Base-by-base conservation (phyloP, 2,113 vertebrate species). In the Prietella phreatophila region DNA sequence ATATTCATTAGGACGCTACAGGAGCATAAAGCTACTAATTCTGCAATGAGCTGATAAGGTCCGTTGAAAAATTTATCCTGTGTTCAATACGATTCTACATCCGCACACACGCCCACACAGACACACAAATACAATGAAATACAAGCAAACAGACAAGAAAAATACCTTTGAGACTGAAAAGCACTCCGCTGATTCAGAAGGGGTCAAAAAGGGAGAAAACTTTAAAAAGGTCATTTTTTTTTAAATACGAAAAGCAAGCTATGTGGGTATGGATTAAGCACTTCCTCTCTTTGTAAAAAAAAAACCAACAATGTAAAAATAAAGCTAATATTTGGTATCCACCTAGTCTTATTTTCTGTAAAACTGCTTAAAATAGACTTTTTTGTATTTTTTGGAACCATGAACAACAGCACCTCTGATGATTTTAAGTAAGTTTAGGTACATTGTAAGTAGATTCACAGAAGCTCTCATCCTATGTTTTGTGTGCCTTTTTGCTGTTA, bases 1-100 rank as follows among this genome's bases (percentile, higher is more conserved):
- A 83, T 83, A 85, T 86, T 89, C 78, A 75, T 82, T 79, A 85
- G 82, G 50, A 82, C 36, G 17, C 85, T 86, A 75, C 81, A 73
- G 47, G 75, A 14, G 78, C 39, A 56, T 73, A 71, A 63, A 55
- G 39, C 39, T 63, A 33, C 81, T 84, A 82, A 90, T 85, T 83
- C 86, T 85, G 87, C 86, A 50, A 85, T 60, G 88, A 85, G 87
- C 61, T 30, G 55, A 39, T 20, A 58, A 65, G 71, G 63, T 82
- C 67, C 10, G 36, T 36, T 86, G 50, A 88, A n/a, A 20, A 63
- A 17, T 42, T 58, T 33, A 78, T 27, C 19, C 20, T 30, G 20
- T 53, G 83, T 33, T 81, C 13, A 36, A 88, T 67, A 85, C 17
- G 19, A 56, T 65, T 67, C 50, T 56, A 50, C 61, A 73, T 63